Conservation (phyloP, 1,140 invertebrate species). For the Lordiphosa clarofinis region DNA sequence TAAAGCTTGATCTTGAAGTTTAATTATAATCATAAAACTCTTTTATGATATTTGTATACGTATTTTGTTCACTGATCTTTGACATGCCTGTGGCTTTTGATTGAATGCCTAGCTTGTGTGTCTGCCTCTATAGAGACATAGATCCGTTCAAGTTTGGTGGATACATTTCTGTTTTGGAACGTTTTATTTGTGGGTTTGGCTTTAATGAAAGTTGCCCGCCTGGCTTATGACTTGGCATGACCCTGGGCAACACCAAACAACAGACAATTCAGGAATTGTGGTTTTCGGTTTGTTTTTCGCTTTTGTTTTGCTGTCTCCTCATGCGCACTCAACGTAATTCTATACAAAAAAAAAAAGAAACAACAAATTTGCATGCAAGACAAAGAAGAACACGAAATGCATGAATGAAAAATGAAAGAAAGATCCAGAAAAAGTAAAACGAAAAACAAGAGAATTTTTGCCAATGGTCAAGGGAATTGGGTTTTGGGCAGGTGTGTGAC, state of each 20-base stretch:
- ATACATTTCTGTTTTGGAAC: slow-evolving; percentile 20
- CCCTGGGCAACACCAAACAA: slow-evolving; percentile 44
- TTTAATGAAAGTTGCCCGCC: slow-evolving; percentile 56
- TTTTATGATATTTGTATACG: slow-evolving; percentile 8
- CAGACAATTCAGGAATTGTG: slow-evolving; percentile 43
- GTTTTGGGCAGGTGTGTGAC: slow-evolving; percentile 11
- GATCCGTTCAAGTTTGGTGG: slow-evolving; percentile 17
- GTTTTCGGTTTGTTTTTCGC: slow-evolving; percentile 36
- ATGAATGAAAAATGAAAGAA: slow-evolving; percentile 45
- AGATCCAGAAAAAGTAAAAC: slow-evolving; percentile 1
- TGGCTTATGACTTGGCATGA: slow-evolving; percentile 49
- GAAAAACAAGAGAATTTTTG: slow-evolving; percentile 5
- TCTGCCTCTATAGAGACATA: slow-evolving; percentile 18
- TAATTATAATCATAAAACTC: slow-evolving; percentile 44
- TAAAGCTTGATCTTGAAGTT: slow-evolving; percentile 18
- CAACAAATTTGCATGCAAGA: slow-evolving; percentile 53
- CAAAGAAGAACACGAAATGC: slow-evolving; percentile 49
- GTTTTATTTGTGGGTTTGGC: slow-evolving; percentile 44
- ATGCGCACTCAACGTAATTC: slow-evolving; percentile 48
- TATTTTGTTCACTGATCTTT: slow-evolving; percentile 49
- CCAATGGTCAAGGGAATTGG: slow-evolving; percentile 14
- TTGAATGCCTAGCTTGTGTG: slow-evolving; percentile 24
- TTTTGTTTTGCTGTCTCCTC: slow-evolving; percentile 9
- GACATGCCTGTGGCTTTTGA: slow-evolving; percentile 34
- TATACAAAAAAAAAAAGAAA: slow-evolving; percentile 38